phyloP scores from a whole-genome alignment of 23 tunicate genomes.

The Styela plicata region DNA sequence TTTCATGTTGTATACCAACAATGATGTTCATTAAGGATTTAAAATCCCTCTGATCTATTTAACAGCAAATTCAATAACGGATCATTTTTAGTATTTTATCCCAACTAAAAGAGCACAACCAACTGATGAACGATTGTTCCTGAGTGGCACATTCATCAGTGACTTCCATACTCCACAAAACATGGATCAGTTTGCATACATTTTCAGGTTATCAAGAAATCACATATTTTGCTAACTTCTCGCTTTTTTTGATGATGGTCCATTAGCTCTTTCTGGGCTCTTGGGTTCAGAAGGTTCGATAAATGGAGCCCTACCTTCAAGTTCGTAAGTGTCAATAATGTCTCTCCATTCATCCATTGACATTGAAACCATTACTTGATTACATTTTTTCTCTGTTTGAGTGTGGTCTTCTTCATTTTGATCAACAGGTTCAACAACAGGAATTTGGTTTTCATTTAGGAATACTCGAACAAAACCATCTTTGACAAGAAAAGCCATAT shows the following conservation, averaged over 20 bases:
- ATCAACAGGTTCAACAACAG: conserved; percentile 68
- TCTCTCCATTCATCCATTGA: conserved; percentile 82
- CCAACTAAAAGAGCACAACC: too few relatives aligned
- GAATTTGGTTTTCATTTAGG: conserved; percentile 55
- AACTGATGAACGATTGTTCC: too few relatives aligned
- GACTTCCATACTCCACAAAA: too few relatives aligned
- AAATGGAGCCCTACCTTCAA: conserved; percentile 53
- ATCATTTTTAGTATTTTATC: too few relatives aligned
- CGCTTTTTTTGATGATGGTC: background rate
- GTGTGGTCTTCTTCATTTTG: conserved; percentile 26
- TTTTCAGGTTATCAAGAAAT: too few relatives aligned
- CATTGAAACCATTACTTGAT: conserved; percentile 60
- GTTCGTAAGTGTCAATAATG: conserved; percentile 69
- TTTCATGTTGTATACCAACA: too few relatives aligned
- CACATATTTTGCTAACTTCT: too few relatives aligned
- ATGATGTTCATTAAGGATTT: too few relatives aligned
- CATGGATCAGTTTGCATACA: too few relatives aligned
- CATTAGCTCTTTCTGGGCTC: conserved; percentile 14
- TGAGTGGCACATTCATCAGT: too few relatives aligned
- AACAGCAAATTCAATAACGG: too few relatives aligned
- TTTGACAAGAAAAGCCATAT: conserved; percentile 78
- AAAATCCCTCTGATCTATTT: too few relatives aligned
- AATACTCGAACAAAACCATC: conserved; percentile 72
- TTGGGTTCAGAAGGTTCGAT: conserved; percentile 30
- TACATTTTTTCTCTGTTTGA: conserved; percentile 20